Evolutionary conservation across 2,113 vertebrate genomes (phyloP).

Genomic region (Platichthys flesus): DNA sequence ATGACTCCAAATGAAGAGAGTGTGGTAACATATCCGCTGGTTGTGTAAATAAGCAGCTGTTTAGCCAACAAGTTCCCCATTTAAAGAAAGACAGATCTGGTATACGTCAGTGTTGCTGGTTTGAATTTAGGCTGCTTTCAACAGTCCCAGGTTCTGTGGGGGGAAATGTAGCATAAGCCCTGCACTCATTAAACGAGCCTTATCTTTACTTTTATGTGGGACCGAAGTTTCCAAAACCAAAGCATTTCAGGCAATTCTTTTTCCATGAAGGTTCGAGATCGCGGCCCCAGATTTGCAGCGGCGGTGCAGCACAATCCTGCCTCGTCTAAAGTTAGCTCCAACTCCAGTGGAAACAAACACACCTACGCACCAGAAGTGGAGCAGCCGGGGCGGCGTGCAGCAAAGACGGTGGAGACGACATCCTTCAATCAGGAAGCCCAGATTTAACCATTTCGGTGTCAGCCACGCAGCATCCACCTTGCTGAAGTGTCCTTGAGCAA

Average conservation of each 20-base stretch:
- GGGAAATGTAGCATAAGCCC: constrained; percentile 1
- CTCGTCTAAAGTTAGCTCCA: constrained; percentile 65
- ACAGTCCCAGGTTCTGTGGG: neutral
- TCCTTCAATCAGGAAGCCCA: constrained; percentile 44
- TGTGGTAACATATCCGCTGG: neutral
- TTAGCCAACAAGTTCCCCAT: neutral
- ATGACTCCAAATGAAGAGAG: neutral
- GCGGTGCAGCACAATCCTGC: constrained; percentile 27
- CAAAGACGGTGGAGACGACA: constrained; percentile 34
- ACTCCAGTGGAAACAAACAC: constrained; percentile 70
- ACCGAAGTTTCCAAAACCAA: constrained; percentile 19
- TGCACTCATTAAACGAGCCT: neutral
- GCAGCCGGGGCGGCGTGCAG: constrained; percentile 33
- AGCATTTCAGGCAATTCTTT: constrained; percentile 23
- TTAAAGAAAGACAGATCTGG: neutral
- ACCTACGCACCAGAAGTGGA: constrained; percentile 60
- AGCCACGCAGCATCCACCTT: constrained; percentile 25
- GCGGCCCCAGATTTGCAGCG: constrained; percentile 51
- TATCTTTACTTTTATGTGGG: constrained; percentile 16
- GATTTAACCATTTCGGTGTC: constrained; percentile 51
- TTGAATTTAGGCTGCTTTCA: neutral
- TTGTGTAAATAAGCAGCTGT: constrained; percentile 2
- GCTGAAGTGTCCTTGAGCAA: constrained; percentile 63
- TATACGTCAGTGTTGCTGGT: neutral
- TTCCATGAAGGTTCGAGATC: constrained; percentile 26